Evolutionary conservation across 2,888 invertebrate species (phyloP).

Genomic region (Nemotelus pantherinus): DNA sequence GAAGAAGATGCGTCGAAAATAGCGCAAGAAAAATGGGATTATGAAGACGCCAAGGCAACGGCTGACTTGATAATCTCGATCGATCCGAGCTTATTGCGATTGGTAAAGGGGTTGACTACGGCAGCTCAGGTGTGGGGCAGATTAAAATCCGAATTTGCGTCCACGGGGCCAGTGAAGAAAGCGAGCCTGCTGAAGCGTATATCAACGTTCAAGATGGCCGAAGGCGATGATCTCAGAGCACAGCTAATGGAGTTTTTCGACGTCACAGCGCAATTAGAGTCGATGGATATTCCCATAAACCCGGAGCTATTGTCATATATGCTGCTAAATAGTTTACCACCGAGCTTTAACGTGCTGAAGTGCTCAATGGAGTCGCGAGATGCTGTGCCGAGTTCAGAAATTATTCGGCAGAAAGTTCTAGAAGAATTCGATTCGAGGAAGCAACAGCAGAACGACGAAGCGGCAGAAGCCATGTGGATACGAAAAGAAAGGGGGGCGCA

Average conservation of each 20-base stretch:
- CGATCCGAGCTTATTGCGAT: constrained; percentile 33
- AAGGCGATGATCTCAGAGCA: too few species aligned
- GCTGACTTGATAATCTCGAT: constrained; percentile 3
- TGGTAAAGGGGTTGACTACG: too few species aligned
- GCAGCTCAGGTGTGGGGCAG: too few species aligned
- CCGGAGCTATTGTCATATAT: constrained; percentile 43
- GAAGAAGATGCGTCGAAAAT: neutral
- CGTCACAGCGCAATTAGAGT: too few species aligned
- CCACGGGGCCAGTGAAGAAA: too few species aligned
- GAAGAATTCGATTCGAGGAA: neutral
- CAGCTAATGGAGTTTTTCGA: too few species aligned
- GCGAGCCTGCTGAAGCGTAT: too few species aligned
- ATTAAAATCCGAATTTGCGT: too few species aligned
- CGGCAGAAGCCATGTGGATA: constrained; percentile 1
- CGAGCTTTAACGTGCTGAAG: constrained; percentile 35
- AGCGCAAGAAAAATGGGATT: constrained; percentile 24
- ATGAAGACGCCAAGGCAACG: constrained; percentile 9
- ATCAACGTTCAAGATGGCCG: constrained; percentile 39
- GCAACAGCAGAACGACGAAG: neutral
- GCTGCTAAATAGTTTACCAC: constrained; percentile 45
- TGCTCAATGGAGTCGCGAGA: too few species aligned
- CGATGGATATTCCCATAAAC: constrained; percentile 32
- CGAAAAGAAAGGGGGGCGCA: neutral
- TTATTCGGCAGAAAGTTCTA: too few species aligned
- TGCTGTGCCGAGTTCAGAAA: too few species aligned